Base-by-base conservation (phyloP, 2,113 vertebrate genomes). In the Pogonocichla stellata region DNA sequence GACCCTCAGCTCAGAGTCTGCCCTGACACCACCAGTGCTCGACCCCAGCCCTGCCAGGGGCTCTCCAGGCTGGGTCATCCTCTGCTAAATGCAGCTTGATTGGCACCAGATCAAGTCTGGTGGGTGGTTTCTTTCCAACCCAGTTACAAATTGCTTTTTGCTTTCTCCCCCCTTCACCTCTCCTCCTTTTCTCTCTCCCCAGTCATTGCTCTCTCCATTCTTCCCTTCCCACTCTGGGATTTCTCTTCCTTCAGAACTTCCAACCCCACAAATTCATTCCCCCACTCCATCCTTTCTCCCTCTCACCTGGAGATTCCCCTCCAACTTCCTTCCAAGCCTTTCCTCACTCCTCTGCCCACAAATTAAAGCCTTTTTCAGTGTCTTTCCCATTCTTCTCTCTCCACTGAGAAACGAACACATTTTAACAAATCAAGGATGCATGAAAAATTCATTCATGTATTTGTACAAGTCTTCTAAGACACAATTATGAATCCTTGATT, bases 391-490 rank as follows among this genome's bases (percentile, higher is more conserved):
- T 93, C 92, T 93, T 92, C 79, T 50, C 74, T 64, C 66, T 50
- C 74, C 33, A 22, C 50, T 31, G 79, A 96, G 78, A 82, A 94
- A 70, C 33, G 56, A 94, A 80, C 82, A 43, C 56, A n/a, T 94
- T 88, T 92, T 67, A 94, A 88, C 80, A 83, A 86, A 94, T 90
- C 92, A 92, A 86, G 85, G 82, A 86, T 18, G 51, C 82, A 96
- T 96, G 90, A 95, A 97, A 96, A 86, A 93, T 95, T 96, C 91
- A 95, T 97, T 94, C 90, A 80, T 66, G 69, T 90, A 91, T 95
- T 95, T 96, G 90, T 90, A 91, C 58, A 92, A 94, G 90, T 86
- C 85, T 95, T 95, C 67, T 91, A 91, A 7, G 64, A 80, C 67
- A 93, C 74, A 94, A 60, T 96, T 88, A 91, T 74, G 72, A 96